Evolutionary conservation across 2,888 invertebrate genomes (phyloP).

Genomic region (Lathronympha strigana): DNA sequence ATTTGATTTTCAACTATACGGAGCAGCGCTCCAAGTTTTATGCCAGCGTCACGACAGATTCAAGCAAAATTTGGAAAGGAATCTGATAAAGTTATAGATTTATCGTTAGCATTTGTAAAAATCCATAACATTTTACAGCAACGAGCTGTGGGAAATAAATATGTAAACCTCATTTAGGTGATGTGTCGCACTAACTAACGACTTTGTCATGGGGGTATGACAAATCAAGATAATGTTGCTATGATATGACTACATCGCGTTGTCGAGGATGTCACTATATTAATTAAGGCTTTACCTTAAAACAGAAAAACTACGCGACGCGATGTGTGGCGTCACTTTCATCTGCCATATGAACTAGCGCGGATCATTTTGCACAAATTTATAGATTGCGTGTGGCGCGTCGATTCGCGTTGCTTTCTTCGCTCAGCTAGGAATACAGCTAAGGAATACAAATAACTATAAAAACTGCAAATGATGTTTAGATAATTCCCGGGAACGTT

Average conservation of each 20-base stretch:
- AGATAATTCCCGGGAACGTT: constrained; percentile 17
- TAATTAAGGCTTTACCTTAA: too few relatives aligned
- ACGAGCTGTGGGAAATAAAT: not conserved
- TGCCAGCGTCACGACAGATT: constrained; percentile 56
- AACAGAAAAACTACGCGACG: too few relatives aligned
- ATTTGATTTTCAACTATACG: constrained; percentile 75
- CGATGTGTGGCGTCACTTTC: too few relatives aligned
- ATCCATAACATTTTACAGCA: not conserved
- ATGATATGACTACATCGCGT: too few relatives aligned
- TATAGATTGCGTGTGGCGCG: too few relatives aligned
- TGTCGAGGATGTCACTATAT: too few relatives aligned
- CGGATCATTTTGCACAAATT: too few relatives aligned
- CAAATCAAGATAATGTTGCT: too few relatives aligned
- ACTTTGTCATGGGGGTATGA: too few relatives aligned
- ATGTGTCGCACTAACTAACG: not conserved
- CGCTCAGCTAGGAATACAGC: not conserved
- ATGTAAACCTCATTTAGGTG: not conserved
- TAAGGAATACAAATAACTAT: not conserved
- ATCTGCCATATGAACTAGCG: too few relatives aligned
- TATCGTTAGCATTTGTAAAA: constrained; percentile 50
- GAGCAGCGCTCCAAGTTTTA: constrained; percentile 64
- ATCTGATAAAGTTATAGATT: constrained; percentile 57
- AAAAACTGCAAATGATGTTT: constrained; percentile 15
- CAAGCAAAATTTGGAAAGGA: constrained; percentile 53
- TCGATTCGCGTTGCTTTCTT: not conserved